phyloP scores from a whole-genome alignment of 2,113 vertebrate genomes.

The Passer domesticus region DNA sequence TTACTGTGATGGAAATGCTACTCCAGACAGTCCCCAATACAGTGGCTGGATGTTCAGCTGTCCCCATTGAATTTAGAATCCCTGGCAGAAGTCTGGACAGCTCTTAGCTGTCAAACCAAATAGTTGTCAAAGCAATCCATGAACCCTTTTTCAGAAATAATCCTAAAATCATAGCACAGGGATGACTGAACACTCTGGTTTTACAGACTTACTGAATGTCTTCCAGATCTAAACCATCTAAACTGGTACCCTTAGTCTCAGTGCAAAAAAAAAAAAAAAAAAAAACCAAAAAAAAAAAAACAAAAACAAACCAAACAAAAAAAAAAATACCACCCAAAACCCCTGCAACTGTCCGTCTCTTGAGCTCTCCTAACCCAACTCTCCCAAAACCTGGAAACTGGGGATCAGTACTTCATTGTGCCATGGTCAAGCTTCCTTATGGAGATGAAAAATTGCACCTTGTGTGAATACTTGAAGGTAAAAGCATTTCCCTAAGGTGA shows the following conservation, averaged over 20 bases:
- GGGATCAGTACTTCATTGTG: not conserved
- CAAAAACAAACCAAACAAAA: no score
- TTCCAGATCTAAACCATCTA: not conserved
- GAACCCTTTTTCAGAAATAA: not conserved
- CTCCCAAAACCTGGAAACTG: not conserved
- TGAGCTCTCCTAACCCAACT: not conserved
- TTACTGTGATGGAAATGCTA: not conserved
- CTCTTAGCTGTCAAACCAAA: not conserved
- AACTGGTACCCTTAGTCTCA: not conserved
- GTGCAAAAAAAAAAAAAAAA: not conserved
- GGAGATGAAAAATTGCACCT: not conserved
- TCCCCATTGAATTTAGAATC: not conserved
- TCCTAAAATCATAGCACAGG: not conserved
- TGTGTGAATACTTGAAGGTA: not conserved
- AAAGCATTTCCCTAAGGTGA: not conserved
- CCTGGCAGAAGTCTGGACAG: not conserved
- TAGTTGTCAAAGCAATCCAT: not conserved
- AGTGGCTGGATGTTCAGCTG: fast-evolving
- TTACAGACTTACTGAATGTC: not conserved
- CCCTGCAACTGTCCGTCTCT: not conserved
- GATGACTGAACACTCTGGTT: not conserved
- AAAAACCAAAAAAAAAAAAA: not conserved
- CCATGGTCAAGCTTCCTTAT: not conserved
- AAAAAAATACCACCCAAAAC: no score
- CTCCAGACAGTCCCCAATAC: not conserved